Base-by-base conservation (phyloP, 2,888 invertebrate genomes). In the Bembecia ichneumoniformis region DNA sequence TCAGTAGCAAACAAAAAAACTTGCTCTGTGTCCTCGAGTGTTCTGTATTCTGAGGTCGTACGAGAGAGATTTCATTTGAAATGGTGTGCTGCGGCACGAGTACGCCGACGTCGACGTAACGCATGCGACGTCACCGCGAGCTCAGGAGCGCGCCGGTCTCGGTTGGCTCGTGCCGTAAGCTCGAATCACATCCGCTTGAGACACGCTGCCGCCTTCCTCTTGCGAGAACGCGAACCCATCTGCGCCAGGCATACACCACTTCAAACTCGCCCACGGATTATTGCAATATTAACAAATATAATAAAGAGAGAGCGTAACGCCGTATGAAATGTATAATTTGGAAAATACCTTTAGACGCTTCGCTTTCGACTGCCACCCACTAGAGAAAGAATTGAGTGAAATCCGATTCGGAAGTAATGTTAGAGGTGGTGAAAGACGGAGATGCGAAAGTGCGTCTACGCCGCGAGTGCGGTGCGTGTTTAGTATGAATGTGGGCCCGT, bases 191-290 rank as follows among this genome's bases (percentile, higher is more conserved):
- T 96, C 96, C 60, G 97, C 94, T 88, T 98, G 96, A 48, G 96
- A 93, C 57, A 99, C 95, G 66, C 93, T 95, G 60, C 97, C 98
- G 73, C 97, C 96, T 88, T 99, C 99, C 88, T 99, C 99, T 93
- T 99, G 99, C 45, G 98, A 99, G 89, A 99, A 99, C 61, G 99
- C 98, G 89, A 95, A 98, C 58, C 98, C 98, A 92, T 97, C 97
- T 98, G 87, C 57, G 71, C 59, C 43, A 28, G 49, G 43, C 50
- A 40, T 9, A 28, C 28, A 28, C 28, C 7, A 5, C 3, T 28
- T 28, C 28, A 28, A 28, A 28, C 9, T 28, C 28, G 28, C 9
- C 28, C 28, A 9, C 28, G 9, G 7, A 2, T 9, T 28, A 28
- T 28, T 28, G 7, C 28, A 28, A 28, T 28, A 7, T n/a, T n/a